Conservation (phyloP, 2,888 invertebrate species). For the Schizotus pectinicornis region DNA sequence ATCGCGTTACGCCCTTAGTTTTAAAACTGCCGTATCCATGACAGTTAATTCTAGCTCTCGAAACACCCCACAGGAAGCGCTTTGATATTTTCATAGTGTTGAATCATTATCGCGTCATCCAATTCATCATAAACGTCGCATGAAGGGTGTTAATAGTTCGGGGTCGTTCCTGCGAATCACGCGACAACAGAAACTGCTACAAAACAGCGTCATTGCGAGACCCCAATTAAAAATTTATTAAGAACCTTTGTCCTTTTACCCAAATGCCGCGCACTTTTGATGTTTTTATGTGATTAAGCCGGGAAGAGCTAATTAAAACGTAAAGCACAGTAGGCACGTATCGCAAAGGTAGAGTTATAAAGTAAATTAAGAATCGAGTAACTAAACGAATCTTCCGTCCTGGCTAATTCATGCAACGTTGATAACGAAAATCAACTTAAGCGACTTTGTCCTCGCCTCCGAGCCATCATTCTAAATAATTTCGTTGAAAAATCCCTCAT, state of each 20-base stretch:
- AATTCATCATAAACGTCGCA: slow-evolving; percentile 57
- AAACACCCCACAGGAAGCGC: slow-evolving; percentile 51
- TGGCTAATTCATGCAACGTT: slow-evolving; percentile 32
- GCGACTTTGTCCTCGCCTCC: slow-evolving; percentile 15
- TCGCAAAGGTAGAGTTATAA: slow-evolving; percentile 20
- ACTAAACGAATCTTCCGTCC: slow-evolving; percentile 35
- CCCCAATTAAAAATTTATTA: too few species aligned
- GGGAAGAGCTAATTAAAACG: not conserved
- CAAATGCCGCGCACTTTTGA: too few species aligned
- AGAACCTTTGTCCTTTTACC: too few species aligned
- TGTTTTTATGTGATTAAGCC: not conserved
- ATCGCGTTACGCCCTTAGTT: slow-evolving; percentile 50
- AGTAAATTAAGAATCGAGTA: slow-evolving; percentile 41
- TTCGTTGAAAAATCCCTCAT: slow-evolving; percentile 24
- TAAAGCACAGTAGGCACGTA: not conserved
- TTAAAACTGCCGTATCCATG: slow-evolving; percentile 55
- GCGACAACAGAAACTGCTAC: not conserved
- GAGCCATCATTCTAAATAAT: slow-evolving; percentile 8
- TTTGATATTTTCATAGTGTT: slow-evolving; percentile 52
- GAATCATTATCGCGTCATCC: slow-evolving; percentile 55
- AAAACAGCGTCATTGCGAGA: not conserved
- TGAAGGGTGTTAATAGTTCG: slow-evolving; percentile 54
- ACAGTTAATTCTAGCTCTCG: slow-evolving; percentile 53
- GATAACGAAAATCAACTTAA: slow-evolving; percentile 28
- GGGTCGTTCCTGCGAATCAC: slow-evolving; percentile 9